Conservation (phyloP, 2,113 vertebrate genomes). For the Dolichallabes microphthalmus region DNA sequence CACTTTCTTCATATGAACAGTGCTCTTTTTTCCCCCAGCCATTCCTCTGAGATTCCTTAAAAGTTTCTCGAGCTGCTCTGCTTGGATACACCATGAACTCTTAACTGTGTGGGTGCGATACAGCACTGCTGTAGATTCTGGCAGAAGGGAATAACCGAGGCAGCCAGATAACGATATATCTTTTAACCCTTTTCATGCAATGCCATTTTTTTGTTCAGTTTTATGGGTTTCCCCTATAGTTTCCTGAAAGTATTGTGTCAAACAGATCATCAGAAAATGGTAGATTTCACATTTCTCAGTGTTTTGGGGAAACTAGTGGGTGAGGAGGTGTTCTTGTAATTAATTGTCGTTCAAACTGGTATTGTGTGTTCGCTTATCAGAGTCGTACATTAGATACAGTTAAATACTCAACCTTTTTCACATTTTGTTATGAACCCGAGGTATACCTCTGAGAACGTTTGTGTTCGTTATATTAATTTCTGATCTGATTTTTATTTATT, state of each 20-base stretch:
- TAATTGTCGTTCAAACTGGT: background rate
- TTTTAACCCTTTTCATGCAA: conserved; percentile 2
- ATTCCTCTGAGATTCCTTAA: background rate
- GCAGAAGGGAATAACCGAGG: background rate
- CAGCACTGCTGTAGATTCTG: conserved; percentile 3
- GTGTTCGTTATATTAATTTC: conserved; percentile 3
- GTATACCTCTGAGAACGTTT: background rate
- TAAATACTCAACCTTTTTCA: background rate
- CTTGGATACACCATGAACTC: conserved; percentile 1
- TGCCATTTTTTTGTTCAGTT: conserved; percentile 2
- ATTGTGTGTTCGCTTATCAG: background rate
- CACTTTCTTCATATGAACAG: background rate
- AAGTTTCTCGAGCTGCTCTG: conserved; percentile 2
- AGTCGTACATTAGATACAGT: background rate
- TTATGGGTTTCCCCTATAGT: conserved; percentile 27
- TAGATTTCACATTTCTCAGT: background rate
- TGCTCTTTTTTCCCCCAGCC: background rate
- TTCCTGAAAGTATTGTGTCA: conserved; percentile 24
- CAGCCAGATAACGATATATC: background rate
- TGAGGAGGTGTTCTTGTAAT: background rate
- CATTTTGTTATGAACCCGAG: conserved; percentile 2
- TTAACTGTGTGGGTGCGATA: conserved; percentile 27
- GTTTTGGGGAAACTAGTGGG: conserved; percentile 8
- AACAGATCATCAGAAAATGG: conserved; percentile 24
- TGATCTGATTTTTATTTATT: background rate